Conservation (phyloP, 2,888 invertebrate genomes). For the Salpingus planirostris region DNA sequence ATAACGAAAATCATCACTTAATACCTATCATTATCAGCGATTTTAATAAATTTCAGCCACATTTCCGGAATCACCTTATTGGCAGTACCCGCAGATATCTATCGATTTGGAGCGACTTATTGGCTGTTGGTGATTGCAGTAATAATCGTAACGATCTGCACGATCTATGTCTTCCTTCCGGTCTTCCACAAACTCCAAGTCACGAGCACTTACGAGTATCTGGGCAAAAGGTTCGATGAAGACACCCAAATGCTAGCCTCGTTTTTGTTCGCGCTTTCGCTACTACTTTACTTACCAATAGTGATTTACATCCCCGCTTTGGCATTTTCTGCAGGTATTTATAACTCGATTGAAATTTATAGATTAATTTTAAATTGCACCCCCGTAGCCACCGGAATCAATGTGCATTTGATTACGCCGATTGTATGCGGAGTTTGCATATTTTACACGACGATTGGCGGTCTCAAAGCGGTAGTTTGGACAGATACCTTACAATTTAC, state of each 20-base stretch:
- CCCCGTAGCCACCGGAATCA: slow-evolving; percentile 56
- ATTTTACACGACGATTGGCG: slow-evolving; percentile 61
- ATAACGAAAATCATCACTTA: slow-evolving; percentile 10
- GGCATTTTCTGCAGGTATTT: slow-evolving; percentile 52
- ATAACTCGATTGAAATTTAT: too few species aligned
- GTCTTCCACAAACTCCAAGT: slow-evolving; percentile 64
- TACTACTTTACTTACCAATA: slow-evolving; percentile 53
- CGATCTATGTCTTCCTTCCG: slow-evolving; percentile 45
- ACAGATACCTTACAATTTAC: slow-evolving; percentile 47
- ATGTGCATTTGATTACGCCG: slow-evolving; percentile 55
- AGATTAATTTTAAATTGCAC: too few species aligned
- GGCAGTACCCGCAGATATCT: slow-evolving; percentile 67
- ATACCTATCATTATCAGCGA: background rate
- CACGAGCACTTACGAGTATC: slow-evolving; percentile 61
- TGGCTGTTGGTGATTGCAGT: slow-evolving; percentile 37
- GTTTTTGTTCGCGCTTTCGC: slow-evolving; percentile 49
- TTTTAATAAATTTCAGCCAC: slow-evolving; percentile 54
- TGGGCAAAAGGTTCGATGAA: slow-evolving; percentile 55
- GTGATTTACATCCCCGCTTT: slow-evolving; percentile 63
- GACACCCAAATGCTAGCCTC: slow-evolving; percentile 52
- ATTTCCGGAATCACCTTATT: slow-evolving; percentile 66
- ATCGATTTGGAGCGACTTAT: slow-evolving; percentile 61
- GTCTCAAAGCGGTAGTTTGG: slow-evolving; percentile 57
- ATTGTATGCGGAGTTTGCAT: slow-evolving; percentile 62
- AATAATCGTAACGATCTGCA: slow-evolving; percentile 24